These are phyloP conservation scores for Antechinus flavipes DNA, from an alignment of 2,113 vertebrate genomes.

Conservation along the genomic window DNA sequence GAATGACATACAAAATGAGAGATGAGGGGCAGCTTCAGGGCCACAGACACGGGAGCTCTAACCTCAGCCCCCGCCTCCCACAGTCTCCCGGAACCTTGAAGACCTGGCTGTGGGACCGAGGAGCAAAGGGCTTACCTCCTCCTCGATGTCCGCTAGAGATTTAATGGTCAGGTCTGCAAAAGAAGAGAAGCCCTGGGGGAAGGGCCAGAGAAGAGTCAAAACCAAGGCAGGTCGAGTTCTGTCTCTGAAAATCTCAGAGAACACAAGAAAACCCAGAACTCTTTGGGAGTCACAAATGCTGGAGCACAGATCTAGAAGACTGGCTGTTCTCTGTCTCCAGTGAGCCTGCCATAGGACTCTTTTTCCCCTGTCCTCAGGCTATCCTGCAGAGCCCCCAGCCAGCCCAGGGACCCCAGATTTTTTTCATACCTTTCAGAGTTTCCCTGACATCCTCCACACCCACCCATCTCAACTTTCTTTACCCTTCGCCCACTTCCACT, in stretches of 20 bases:
- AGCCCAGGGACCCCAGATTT: not conserved
- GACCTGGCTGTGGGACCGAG: not conserved
- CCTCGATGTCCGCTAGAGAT: constrained; percentile 91
- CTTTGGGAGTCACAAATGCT: not conserved
- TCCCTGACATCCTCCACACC: not conserved
- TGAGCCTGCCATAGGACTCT: not conserved
- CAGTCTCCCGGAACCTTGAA: not conserved
- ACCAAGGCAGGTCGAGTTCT: too few relatives aligned
- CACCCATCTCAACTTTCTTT: not conserved
- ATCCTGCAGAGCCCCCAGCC: not conserved
- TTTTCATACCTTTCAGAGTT: not conserved
- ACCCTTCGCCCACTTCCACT: not conserved
- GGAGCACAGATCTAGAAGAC: not conserved
- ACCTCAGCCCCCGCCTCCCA: not conserved
- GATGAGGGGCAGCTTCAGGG: not conserved
- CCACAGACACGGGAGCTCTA: not conserved
- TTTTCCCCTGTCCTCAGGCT: not conserved
- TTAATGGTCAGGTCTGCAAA: constrained; percentile 88
- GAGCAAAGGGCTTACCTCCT: constrained; percentile 84
- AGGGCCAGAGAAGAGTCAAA: not conserved
- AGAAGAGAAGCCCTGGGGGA: constrained; percentile 69
- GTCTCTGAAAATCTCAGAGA: not conserved
- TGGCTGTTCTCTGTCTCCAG: not conserved
- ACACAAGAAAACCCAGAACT: not conserved
- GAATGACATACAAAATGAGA: not conserved